Evolutionary conservation across 1,140 invertebrate species (phyloP).

Genomic region (Calosoma granatense): DNA sequence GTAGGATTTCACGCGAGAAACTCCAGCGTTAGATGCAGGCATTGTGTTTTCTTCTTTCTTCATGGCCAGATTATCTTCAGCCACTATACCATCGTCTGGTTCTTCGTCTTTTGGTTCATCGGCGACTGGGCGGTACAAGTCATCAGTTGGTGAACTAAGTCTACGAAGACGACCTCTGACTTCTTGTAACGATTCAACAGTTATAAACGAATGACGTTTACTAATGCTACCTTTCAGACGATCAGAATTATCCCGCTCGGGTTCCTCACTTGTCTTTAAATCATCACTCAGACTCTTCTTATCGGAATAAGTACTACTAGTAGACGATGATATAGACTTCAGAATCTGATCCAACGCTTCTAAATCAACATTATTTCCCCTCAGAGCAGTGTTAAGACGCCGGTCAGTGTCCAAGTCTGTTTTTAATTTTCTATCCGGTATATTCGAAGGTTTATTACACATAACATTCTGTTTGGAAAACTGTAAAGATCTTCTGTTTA

Average conservation of each 20-base stretch:
- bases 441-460: conserved; percentile 13
- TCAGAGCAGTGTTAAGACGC: conserved; percentile 36
- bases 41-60: conserved; percentile 16
- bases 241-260: conserved; percentile 36
- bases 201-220: conserved; percentile 41
- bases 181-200: conserved; percentile 46
- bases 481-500: conserved; percentile 49
- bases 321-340: conserved; percentile 30
- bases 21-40: conserved; percentile 17
- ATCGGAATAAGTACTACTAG: conserved; percentile 18
- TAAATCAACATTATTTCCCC: conserved; percentile 38
- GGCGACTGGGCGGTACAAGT: conserved; percentile 28
- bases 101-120: conserved; percentile 25
- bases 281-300: too few species aligned
- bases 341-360: conserved; percentile 38
- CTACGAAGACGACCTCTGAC: conserved; percentile 42
- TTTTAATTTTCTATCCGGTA: conserved; percentile 18
- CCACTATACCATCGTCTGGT: conserved; percentile 36
- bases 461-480: conserved; percentile 40
- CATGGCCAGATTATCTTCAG: conserved; percentile 25
- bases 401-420: conserved; percentile 41
- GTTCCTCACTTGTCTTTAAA: conserved; percentile 23
- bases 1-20: conserved; percentile 31
- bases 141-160: conserved; percentile 34
- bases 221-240: conserved; percentile 27